phyloP scores from a whole-genome alignment of 2,797 vertebrate species.

The Anguilla pacifica region DNA sequence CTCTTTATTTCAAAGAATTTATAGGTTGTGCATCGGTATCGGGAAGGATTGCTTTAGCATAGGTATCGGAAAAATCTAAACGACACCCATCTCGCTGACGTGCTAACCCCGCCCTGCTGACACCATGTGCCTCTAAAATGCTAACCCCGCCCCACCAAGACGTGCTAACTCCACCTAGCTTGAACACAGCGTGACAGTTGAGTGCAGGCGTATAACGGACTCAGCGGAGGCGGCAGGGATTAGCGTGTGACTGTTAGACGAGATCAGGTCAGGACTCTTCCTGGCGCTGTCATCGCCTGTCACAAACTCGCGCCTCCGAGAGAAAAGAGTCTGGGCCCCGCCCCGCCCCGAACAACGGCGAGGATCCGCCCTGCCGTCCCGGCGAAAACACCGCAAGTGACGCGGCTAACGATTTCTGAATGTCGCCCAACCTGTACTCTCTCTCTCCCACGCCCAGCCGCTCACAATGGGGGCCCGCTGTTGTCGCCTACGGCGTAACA shows the following conservation, averaged over 20 bases:
- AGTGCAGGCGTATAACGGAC: neutral
- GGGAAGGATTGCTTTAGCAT: no score
- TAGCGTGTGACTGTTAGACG: neutral
- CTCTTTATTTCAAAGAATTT: no score
- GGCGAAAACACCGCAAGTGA: constrained; percentile 18
- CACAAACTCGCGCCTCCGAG: neutral
- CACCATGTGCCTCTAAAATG: neutral
- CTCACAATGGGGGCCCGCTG: constrained; percentile 10
- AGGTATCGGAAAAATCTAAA: no score
- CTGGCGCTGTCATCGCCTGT: neutral
- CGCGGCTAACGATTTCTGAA: constrained; percentile 37
- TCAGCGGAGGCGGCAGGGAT: neutral
- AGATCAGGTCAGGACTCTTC: neutral
- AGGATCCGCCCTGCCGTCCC: neutral
- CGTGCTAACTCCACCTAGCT: neutral
- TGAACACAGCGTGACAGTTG: neutral
- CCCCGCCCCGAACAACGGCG: neutral
- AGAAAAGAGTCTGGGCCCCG: neutral
- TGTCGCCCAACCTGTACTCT: constrained; percentile 37
- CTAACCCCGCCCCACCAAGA: neutral
- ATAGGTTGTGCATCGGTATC: no score
- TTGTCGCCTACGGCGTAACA: neutral
- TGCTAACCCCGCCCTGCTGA: neutral
- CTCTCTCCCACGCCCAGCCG: constrained; percentile 13
- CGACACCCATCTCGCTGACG: neutral